Percentiles rank a stretch among this genome's conserved stretches.
Evolutionary conservation across 2,888 invertebrate species (phyloP).

Genomic region (Tortricodes alternella): DNA sequence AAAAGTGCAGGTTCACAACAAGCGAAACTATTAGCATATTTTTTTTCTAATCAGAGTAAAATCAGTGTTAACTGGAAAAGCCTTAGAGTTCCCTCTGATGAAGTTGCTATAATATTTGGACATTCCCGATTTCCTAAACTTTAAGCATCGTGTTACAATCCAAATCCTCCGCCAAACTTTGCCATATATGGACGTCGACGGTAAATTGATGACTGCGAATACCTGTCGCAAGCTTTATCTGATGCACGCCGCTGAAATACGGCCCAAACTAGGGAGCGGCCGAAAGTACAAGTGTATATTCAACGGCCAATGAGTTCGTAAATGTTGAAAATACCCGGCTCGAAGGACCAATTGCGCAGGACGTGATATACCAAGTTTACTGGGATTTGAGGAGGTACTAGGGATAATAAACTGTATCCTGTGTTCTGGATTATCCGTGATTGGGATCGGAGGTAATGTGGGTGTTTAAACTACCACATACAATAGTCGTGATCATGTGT

Average conservation of each 20-base stretch:
- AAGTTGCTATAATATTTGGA: not conserved
- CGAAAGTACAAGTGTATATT: slow-evolving; percentile 7
- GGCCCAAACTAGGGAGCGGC: slow-evolving; percentile 46
- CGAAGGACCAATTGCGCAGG: not conserved
- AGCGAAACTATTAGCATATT: no score
- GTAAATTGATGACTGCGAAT: slow-evolving; percentile 42
- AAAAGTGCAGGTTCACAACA: no score
- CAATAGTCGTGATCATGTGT: no score
- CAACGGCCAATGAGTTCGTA: not conserved
- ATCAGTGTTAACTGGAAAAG: no score
- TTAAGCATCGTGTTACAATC: not conserved
- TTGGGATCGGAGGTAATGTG: no score
- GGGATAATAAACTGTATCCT: no score
- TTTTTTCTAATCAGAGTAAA: no score
- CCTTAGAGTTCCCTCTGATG: no score
- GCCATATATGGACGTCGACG: slow-evolving; percentile 33
- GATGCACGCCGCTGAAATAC: slow-evolving; percentile 58
- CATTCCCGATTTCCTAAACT: not conserved
- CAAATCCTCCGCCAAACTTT: slow-evolving; percentile 36
- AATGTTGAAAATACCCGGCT: not conserved
- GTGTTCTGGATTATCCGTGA: no score
- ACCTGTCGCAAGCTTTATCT: slow-evolving; percentile 51
- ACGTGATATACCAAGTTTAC: not conserved
- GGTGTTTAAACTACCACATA: no score
- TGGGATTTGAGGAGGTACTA: no score